Base-by-base conservation (phyloP, 2,797 vertebrate genomes). In the Sebastes itinus region DNA sequence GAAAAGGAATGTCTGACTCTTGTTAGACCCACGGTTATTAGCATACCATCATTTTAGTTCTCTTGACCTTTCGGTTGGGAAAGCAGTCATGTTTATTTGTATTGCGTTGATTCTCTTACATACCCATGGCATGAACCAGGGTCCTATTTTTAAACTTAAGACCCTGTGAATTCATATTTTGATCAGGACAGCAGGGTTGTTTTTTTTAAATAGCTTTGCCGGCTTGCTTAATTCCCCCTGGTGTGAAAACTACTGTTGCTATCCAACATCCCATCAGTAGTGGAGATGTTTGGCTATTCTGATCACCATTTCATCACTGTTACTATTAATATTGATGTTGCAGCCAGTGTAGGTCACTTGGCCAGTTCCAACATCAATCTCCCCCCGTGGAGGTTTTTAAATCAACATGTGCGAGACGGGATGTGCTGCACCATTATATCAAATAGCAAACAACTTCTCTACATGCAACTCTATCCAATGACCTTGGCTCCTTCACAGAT, bases 391-490 rank as follows among this genome's bases (percentile, higher is more conserved):
- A 60, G 55, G 18, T 46, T 42, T 84, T 74, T 65, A 20, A 74
- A 79, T 84, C 76, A 80, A 83, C 73, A 89, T 60, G 58, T 25
- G 5, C 18, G 62, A 27, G 7, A 72, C n/a, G 38, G 10, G 9
- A 60, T 58, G 4, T 66, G 18, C 23, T 12, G 63, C 10, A 14
- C 64, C 12, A 7, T 5, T 5, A 56, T 74, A 81, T 90, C 81
- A 52, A 7, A 59, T 80, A 18, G 11, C 81, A 35, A 56, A 78
- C 13, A 56, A 78, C 13, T 2, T 14, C 55, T 77, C 22, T n/a
- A 84, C 77, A 83, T 83, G 87, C 60, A 90, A 89, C 86, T 70
- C 22, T 38, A 84, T 38, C 75, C 6, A 6, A 32, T 72, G 55
- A 61, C 81, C 69, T 66, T 64, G 28, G 62, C 38, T 6, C 30